phyloP scores from a whole-genome alignment of 2,797 vertebrate species.

The Alfaro cultratus region DNA sequence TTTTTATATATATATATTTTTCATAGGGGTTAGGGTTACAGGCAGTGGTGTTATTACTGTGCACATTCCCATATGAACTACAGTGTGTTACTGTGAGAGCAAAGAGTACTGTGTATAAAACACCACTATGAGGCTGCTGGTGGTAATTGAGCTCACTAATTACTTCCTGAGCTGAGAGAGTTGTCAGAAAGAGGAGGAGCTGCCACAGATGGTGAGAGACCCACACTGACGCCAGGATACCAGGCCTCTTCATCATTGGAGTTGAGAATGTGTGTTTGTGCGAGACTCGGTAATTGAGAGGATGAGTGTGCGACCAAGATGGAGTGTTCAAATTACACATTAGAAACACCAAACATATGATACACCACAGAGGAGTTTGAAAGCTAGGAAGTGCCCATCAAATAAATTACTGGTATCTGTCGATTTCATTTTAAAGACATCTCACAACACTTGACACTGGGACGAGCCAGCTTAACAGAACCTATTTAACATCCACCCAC shows the following conservation, averaged over 20 bases:
- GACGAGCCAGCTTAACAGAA: slow-evolving; percentile 6
- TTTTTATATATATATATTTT: not conserved
- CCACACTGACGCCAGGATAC: slow-evolving; percentile 69
- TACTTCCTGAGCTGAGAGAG: slow-evolving; percentile 76
- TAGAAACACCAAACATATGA: slow-evolving; percentile 35
- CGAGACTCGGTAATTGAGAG: slow-evolving; percentile 50
- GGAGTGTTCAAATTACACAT: slow-evolving; percentile 52
- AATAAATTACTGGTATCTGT: slow-evolving; percentile 11
- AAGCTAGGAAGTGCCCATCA: slow-evolving; percentile 10
- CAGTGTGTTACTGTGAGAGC: not conserved
- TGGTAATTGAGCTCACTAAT: slow-evolving; percentile 76
- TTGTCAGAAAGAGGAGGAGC: slow-evolving; percentile 77
- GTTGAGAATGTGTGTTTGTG: slow-evolving; percentile 60
- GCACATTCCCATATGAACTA: slow-evolving; percentile 39
- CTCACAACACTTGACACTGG: not conserved
- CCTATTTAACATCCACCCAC: slow-evolving; percentile 9
- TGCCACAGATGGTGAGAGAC: slow-evolving; percentile 80
- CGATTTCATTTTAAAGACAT: slow-evolving; percentile 14
- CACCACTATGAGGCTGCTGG: slow-evolving; percentile 48
- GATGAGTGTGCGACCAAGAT: slow-evolving; percentile 35
- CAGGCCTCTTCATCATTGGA: slow-evolving; percentile 75
- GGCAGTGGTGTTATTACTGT: slow-evolving; percentile 21
- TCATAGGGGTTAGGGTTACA: slow-evolving; percentile 8
- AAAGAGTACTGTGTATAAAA: slow-evolving; percentile 22
- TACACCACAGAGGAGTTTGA: slow-evolving; percentile 8